Percentiles rank a stretch among this genome's conserved stretches.
These are phyloP conservation scores for Papilio glaucus DNA, from an alignment of 1,140 invertebrate genomes.

Conservation along the genomic window DNA sequence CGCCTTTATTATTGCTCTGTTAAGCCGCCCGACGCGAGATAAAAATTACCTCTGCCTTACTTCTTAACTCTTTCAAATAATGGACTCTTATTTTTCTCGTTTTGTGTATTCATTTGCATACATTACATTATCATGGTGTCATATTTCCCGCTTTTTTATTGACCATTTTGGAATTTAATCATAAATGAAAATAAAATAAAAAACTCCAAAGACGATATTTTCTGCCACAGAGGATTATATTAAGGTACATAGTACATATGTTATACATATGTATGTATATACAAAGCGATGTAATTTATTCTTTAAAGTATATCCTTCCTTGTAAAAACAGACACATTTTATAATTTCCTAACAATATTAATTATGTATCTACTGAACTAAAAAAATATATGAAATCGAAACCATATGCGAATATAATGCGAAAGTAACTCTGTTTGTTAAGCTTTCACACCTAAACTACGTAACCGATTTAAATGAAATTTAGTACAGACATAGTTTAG, in stretches of 20 bases:
- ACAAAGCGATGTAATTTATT: background rate
- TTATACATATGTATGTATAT: too few species aligned
- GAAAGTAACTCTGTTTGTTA: too few species aligned
- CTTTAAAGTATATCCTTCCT: background rate
- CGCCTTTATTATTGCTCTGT: constrained; percentile 79
- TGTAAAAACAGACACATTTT: too few species aligned
- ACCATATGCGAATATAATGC: too few species aligned
- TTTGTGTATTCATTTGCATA: constrained; percentile 19
- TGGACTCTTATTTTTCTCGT: constrained; percentile 18
- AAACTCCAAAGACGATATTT: background rate
- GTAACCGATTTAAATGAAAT: too few species aligned
- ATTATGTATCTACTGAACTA: too few species aligned
- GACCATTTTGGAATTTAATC: constrained; percentile 6
- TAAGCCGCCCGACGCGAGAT: constrained; percentile 64
- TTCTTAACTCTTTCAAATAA: constrained; percentile 35
- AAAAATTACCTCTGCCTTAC: constrained; percentile 56
- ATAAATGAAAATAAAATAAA: constrained; percentile 14
- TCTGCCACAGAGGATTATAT: background rate
- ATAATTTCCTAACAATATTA: too few species aligned
- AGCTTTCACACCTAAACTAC: too few species aligned
- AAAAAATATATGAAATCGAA: too few species aligned
- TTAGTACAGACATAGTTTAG: too few species aligned
- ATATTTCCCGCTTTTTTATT: constrained; percentile 28
- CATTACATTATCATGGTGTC: constrained; percentile 29
- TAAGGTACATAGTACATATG: constrained; percentile 38